Base-by-base conservation (phyloP, 2,797 vertebrate genomes). In the Avahi laniger region DNA sequence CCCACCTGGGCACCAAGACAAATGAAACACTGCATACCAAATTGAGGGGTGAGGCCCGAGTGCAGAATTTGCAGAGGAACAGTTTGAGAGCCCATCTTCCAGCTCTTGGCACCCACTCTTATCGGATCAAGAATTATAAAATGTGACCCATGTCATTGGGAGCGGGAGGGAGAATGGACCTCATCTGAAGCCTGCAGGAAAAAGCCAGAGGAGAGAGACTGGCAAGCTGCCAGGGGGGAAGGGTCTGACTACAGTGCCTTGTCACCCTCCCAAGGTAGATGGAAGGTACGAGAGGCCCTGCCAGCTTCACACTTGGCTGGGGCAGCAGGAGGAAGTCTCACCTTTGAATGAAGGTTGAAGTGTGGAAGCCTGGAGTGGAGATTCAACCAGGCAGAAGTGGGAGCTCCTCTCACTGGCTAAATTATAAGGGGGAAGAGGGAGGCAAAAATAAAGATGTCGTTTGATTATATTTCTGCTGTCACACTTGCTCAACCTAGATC, bases 111-210 rank as follows among this genome's bases (percentile, higher is more conserved):
- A 17, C 30, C 30, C 11, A 17, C 30, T 30, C 69, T 18, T 69
- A 9, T 24, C 28, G 43, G 73, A 52, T 30, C 10, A 41, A 79
- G 28, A 46, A 38, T 91, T 61, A 75, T 18, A 46, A 89, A 59
- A 54, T 72, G 63, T 52, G 33, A 30, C 22, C 54, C 1, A 2
- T 4, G 43, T 54, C 18, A 5, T 43, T 20, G 75, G 33, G 75
- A n/a, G 6, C 0, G 11, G 38, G 3, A 50, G 26, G 54, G 59
- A 48, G n/a, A 4, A 7, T 0, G 28, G 48, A 18, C 24, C 2
- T 2, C 13, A 24, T 35, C 65, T 30, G 54, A 85, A 35, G 65
- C 41, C 20, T n/a, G 46, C 5, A 26, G 52, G 61, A 59, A 59
- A 8, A 61, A 46, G 52, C 33, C 33, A 33, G 63, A 17, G 0